Conservation (phyloP, 2,888 invertebrate species). For the Eupithecia dodoneata region DNA sequence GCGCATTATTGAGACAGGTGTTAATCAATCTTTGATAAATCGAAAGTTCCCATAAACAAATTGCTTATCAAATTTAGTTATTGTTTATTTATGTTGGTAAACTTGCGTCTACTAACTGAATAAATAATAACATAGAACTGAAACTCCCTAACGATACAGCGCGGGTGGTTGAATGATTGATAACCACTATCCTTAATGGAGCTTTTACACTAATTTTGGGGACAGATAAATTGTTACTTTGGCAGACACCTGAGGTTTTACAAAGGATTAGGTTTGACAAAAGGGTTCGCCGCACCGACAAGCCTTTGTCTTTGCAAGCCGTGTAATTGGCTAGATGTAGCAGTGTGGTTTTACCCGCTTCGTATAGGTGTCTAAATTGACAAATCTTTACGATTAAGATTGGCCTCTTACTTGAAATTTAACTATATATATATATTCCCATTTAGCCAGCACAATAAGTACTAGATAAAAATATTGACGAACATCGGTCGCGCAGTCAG, state of each 20-base stretch:
- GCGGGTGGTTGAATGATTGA: constrained; percentile 50
- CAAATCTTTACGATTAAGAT: neutral
- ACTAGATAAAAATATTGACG: neutral
- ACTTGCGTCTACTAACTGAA: constrained; percentile 40
- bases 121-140: constrained; percentile 48
- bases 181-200: constrained; percentile 46
- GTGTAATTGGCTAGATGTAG: neutral
- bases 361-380: neutral
- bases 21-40: neutral
- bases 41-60: neutral
- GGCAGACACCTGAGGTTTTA: constrained; percentile 14
- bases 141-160: constrained; percentile 40
- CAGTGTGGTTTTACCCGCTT: neutral
- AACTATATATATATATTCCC: neutral
- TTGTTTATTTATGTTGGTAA: neutral
- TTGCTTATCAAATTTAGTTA: neutral
- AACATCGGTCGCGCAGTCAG: neutral
- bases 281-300: constrained; percentile 9
- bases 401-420: neutral
- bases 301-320: constrained; percentile 23
- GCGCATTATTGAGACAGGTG: neutral
- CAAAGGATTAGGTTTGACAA: constrained; percentile 12
- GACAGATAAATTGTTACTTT: constrained; percentile 34
- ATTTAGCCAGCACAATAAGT: neutral
- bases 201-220: constrained; percentile 36